These are phyloP conservation scores for Apteryx owenii DNA, from an alignment of 2,113 vertebrate species.

Conservation along the genomic window DNA sequence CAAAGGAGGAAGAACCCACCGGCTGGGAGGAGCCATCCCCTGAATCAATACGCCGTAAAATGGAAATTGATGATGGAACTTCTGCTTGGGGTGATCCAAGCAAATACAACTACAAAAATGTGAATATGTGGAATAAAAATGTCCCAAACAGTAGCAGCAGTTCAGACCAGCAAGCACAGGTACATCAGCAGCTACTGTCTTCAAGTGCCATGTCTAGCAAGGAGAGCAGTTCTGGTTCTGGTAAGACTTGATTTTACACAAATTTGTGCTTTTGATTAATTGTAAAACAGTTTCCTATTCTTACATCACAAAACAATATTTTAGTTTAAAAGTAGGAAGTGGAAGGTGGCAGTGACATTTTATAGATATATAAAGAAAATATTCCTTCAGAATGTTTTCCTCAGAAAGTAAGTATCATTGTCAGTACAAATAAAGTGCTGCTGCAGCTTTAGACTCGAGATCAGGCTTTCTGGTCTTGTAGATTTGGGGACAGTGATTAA, in stretches of 20 bases:
- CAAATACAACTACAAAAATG: constrained; percentile 86
- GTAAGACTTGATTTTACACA: constrained; percentile 70
- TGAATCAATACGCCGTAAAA: constrained; percentile 92
- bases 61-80: constrained; percentile 98
- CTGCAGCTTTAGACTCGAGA: background rate
- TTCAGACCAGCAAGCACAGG: constrained; percentile 85
- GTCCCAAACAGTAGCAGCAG: constrained; percentile 76
- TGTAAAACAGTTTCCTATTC: background rate
- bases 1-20: constrained; percentile 87
- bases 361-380: background rate
- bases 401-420: background rate
- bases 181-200: constrained; percentile 77
- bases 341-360: background rate
- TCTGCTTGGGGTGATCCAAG: constrained; percentile 96
- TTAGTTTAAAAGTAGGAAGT: background rate
- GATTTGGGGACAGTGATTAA: background rate
- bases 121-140: constrained; percentile 95
- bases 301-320: background rate
- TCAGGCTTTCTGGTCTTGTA: background rate
- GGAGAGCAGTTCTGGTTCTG: constrained; percentile 83
- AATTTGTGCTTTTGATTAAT: background rate
- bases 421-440: background rate
- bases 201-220: constrained; percentile 80
- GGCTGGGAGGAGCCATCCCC: constrained; percentile 99
- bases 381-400: too few species aligned